These are phyloP conservation scores for Eupristina koningsbergeri DNA, from an alignment of 1,140 invertebrate genomes.

Conservation along the genomic window DNA sequence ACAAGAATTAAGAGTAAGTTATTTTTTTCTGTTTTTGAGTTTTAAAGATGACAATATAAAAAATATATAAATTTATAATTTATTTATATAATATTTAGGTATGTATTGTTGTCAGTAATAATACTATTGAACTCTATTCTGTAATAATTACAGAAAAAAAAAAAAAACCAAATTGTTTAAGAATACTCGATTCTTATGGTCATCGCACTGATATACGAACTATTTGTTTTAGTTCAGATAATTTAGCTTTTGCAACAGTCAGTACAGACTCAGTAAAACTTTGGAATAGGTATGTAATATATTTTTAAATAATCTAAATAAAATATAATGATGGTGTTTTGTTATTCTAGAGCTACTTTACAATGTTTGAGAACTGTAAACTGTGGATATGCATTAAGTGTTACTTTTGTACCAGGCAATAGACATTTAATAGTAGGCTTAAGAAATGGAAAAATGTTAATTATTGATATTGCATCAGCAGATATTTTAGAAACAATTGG, in stretches of 20 bases:
- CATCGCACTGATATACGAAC: slow-evolving; percentile 92
- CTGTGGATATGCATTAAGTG: slow-evolving; percentile 80
- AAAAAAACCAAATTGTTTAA: slow-evolving; percentile 73
- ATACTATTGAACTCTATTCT: slow-evolving; percentile 81
- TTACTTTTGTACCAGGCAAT: slow-evolving; percentile 93
- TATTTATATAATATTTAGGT: slow-evolving; percentile 55
- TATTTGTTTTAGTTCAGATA: slow-evolving; percentile 93
- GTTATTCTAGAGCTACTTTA: slow-evolving; percentile 78
- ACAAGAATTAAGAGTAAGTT: slow-evolving; percentile 78
- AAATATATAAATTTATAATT: slow-evolving; percentile 8
- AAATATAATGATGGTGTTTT: slow-evolving; percentile 29
- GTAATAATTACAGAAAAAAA: slow-evolving; percentile 72
- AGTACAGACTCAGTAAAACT: slow-evolving; percentile 91
- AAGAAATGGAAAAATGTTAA: slow-evolving; percentile 88
- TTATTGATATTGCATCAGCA: slow-evolving; percentile 90
- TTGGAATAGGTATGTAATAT: slow-evolving; percentile 86
- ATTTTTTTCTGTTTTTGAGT: slow-evolving; percentile 35
- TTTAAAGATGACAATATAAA: too few relatives aligned
- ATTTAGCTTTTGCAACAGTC: slow-evolving; percentile 87
- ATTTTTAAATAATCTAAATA: background rate
- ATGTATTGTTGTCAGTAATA: slow-evolving; percentile 77
- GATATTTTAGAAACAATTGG: slow-evolving; percentile 83
- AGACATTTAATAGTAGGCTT: slow-evolving; percentile 91
- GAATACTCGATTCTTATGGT: slow-evolving; percentile 76
- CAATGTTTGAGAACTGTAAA: slow-evolving; percentile 87